A percentile compares a stretch with the other conserved stretches of the same genome.
Evolutionary conservation across 2,888 invertebrate species (phyloP).

Genomic region (Eupithecia exiguata): DNA sequence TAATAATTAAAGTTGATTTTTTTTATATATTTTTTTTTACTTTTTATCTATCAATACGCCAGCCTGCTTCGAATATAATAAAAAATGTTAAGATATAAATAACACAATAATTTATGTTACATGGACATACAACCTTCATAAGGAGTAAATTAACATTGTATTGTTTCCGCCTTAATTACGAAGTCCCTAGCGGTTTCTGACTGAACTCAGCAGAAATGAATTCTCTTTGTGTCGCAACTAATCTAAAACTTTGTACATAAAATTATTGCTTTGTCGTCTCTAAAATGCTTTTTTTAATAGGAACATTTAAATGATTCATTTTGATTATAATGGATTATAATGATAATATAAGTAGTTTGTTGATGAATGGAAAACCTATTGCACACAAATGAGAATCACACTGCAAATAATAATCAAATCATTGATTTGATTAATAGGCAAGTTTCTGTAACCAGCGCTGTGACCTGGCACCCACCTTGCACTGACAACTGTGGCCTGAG

Average conservation of each 20-base stretch:
- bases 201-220: conserved; percentile 47
- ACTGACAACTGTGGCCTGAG: not conserved
- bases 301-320: conserved; percentile 35
- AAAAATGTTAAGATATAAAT: conserved; percentile 75
- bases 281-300: conserved; percentile 43
- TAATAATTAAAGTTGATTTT: conserved; percentile 53
- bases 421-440: conserved; percentile 31
- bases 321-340: conserved; percentile 34
- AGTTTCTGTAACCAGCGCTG: conserved; percentile 52
- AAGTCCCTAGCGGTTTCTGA: conserved; percentile 58
- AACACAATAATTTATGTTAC: conserved; percentile 75
- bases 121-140: conserved; percentile 81
- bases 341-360: conserved; percentile 25
- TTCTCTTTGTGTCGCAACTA: conserved; percentile 43
- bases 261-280: conserved; percentile 30
- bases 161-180: conserved; percentile 58
- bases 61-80: conserved; percentile 72
- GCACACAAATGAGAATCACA: conserved; percentile 45
- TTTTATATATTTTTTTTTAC: conserved; percentile 64
- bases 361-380: conserved; percentile 31
- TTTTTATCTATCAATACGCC: conserved; percentile 64
- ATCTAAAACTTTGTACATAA: conserved; percentile 41
- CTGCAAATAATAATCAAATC: conserved; percentile 18
- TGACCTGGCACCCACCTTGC: conserved; percentile 64
- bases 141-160: conserved; percentile 66